Percentiles rank a stretch among this genome's conserved stretches.
These are phyloP conservation scores for Asbolus verrucosus DNA, from an alignment of 1,140 invertebrate genomes.

Conservation along the genomic window DNA sequence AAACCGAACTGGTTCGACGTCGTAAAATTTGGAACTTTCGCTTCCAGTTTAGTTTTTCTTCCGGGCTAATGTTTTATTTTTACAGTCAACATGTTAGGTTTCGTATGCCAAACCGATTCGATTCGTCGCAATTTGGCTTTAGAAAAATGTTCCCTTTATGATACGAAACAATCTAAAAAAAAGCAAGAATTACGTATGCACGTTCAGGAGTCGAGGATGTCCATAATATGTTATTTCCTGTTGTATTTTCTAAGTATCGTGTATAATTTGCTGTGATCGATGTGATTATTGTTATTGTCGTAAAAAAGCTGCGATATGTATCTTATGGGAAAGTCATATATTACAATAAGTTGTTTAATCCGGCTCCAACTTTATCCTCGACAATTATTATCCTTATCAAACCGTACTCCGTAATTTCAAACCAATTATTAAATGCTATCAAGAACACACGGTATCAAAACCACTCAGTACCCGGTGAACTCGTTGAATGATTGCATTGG, in stretches of 20 bases:
- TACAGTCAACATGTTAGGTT: slow-evolving; percentile 18
- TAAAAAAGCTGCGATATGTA: slow-evolving; percentile 36
- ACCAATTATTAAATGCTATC: too few species aligned
- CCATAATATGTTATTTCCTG: slow-evolving; percentile 42
- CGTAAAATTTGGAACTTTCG: slow-evolving; percentile 43
- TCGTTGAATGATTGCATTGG: too few species aligned
- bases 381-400: slow-evolving; percentile 12
- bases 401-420: background rate
- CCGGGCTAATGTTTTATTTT: slow-evolving; percentile 32
- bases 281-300: slow-evolving; percentile 38
- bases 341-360: slow-evolving; percentile 35
- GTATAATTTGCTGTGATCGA: slow-evolving; percentile 33
- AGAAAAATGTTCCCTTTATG: too few species aligned
- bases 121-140: too few species aligned
- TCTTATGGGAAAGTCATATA: slow-evolving; percentile 32
- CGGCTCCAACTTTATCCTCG: background rate
- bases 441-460: too few species aligned
- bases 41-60: slow-evolving; percentile 40
- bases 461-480: too few species aligned
- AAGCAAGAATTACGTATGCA: slow-evolving; percentile 26
- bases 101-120: too few species aligned
- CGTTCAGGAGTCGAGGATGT: slow-evolving; percentile 39
- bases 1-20: slow-evolving; percentile 38
- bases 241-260: slow-evolving; percentile 37
- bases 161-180: too few species aligned